Evolutionary conservation across 2,888 invertebrate genomes (phyloP).

Genomic region (Coelopa pilipes): DNA sequence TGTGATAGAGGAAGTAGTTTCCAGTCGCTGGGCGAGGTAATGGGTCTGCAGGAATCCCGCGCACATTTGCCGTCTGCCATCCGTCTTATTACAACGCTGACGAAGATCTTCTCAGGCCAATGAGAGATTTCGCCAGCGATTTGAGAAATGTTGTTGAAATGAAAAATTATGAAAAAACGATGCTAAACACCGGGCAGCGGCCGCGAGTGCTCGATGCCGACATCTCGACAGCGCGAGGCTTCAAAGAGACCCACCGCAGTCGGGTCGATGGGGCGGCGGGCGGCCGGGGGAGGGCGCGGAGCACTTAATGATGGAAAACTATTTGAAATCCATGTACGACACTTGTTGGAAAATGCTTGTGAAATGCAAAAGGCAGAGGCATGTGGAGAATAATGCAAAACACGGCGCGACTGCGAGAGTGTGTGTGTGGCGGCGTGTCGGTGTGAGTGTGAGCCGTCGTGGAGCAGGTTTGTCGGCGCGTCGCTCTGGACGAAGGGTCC

Average conservation of each 20-base stretch:
- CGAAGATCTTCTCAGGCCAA: neutral
- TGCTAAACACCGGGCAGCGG: slow-evolving; percentile 11
- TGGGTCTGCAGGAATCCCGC: neutral
- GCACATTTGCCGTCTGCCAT: no score
- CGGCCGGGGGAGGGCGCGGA: neutral
- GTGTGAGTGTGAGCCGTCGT: neutral
- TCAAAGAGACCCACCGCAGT: slow-evolving; percentile 36
- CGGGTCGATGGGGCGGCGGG: neutral
- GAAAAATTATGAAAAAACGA: slow-evolving; percentile 36
- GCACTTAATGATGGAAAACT: slow-evolving; percentile 38
- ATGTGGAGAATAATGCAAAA: slow-evolving; percentile 5
- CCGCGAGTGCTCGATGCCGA: neutral
- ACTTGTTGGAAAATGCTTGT: slow-evolving; percentile 30
- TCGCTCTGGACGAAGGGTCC: neutral
- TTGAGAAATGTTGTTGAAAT: slow-evolving; percentile 29
- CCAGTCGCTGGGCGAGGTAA: neutral
- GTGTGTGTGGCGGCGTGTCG: neutral
- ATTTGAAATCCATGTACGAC: slow-evolving; percentile 37
- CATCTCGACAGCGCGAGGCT: slow-evolving; percentile 1
- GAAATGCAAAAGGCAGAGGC: slow-evolving; percentile 27
- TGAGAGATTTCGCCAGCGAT: slow-evolving; percentile 13
- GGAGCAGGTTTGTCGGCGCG: neutral
- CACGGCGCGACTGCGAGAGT: neutral
- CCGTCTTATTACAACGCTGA: neutral
- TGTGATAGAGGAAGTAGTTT: slow-evolving; percentile 1